Evolutionary conservation across 35 echinoderm and acorn worm genomes (phyloP), one percentile per base, ranked within the genome.

Genomic region (Ophiothrix spiculata): DNA sequence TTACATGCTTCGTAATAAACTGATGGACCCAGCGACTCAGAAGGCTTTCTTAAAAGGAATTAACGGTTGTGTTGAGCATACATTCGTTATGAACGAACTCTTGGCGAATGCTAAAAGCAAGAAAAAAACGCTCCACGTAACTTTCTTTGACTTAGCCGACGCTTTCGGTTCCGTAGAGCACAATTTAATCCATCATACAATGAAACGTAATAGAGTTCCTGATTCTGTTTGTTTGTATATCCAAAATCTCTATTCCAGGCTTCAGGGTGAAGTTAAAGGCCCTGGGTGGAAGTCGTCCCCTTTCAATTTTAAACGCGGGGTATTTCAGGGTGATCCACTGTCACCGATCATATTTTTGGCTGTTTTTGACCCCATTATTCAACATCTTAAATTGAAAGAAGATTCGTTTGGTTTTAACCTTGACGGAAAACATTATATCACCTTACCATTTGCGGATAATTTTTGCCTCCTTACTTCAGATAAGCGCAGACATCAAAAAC

Each of bases 41-140:
- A 85, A 85, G 32, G 54, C 83, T 16, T 85, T 85, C 39, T 60
- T 85, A 14, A 74, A 64, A 39, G 83, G 83, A 38, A 85, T 85
- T 23, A 85, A 75, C 38, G 83, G 49, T 21, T 85, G 56, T 75
- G 39, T 85, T 12, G 83, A 85, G 36, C 83, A 85, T 38, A 85
- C 83, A 15, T 75, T 74, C 21, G 88, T 90, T 16, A 83, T 84
- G 80, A 82, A 90, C 37, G 88, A 90, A 75, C 80, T 90, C n/a
- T 35, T 90, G 29, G 31, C 75, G 0, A 56, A 78, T 79, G 88
- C 81, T 13, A 84, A 75, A 56, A 90, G 37, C 23, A 78, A 77
- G 4, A 84, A 84, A 77, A 90, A 36, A 37, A 90, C 88, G 36
- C 21, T 79, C 31, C 46, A 85, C 32, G 64, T 74, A 29, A 85